Base-by-base conservation (phyloP, 2,797 vertebrate genomes). In the Tokudaia tokunoshimensis region DNA sequence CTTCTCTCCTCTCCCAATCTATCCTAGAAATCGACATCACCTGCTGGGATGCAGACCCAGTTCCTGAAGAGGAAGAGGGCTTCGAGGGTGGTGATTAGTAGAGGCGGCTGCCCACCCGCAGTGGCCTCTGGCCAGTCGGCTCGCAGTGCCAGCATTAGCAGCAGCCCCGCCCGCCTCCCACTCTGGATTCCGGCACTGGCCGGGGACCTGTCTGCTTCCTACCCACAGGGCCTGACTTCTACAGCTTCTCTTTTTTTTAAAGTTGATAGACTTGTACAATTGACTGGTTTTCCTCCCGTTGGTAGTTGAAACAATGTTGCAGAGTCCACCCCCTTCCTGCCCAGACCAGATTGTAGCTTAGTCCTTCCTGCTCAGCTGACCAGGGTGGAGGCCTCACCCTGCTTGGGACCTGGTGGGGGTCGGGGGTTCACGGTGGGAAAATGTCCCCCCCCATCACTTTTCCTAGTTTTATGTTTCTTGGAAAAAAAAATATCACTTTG, bases 21-120 rank as follows among this genome's bases (percentile, higher is more conserved):
- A 70, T 90, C 86, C 2, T 98, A 99, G 99, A 99, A 98, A 99
- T 99, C 88, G 99, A 99, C 98, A 99, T 99, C 96, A 99, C 99
- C 1, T 99, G 99, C 99, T 99, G 99, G 99, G 99, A 99, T 83
- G 98, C 99, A 31, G 99, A 99, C 97, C 99, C 99, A 3, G 99
- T 99, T 97, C 99, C 99, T 0, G 99, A 99, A 79, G 99, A 99
- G 0, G 99, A 99, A 47, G 99, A 99, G 98, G 99, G 96, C 97
- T 98, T 99, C 13, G 98, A 98, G 96, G 98, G 98, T 92, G 98
- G 93, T 14, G 97, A 98, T 97, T 99, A 96, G 97, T 89, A 0
- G 70, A 19, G 92, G 78, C 11, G 22, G 97, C 92, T 29, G 87
- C 89, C 91, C 94, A 94, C 94, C 84, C 12, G 84, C 24, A 50